Percentiles rank a stretch among this genome's conserved stretches.
These are phyloP conservation scores for Hydropsyche tenuis DNA, from an alignment of 1,140 invertebrate species.

Conservation along the genomic window DNA sequence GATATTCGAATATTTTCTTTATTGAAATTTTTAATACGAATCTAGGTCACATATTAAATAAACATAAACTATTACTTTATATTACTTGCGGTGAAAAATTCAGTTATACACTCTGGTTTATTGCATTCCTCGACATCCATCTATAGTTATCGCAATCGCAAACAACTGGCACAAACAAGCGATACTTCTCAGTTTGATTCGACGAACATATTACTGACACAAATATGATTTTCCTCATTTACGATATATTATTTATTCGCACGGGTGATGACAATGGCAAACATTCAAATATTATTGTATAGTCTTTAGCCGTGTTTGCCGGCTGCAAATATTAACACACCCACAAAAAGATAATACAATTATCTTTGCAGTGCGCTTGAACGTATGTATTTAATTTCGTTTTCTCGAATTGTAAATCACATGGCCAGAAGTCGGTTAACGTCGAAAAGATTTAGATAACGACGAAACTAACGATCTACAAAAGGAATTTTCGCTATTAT, in stretches of 20 bases:
- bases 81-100: not conserved
- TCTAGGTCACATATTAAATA: slow-evolving; percentile 15
- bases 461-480: no score
- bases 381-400: slow-evolving; percentile 16
- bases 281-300: not conserved
- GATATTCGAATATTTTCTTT: not conserved
- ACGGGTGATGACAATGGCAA: no score
- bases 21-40: not conserved
- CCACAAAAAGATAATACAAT: slow-evolving; percentile 18
- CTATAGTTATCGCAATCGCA: no score
- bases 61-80: slow-evolving; percentile 8
- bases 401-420: not conserved
- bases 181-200: no score
- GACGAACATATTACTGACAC: no score
- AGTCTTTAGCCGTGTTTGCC: slow-evolving; percentile 1
- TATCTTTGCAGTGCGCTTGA: slow-evolving; percentile 13
- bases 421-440: no score
- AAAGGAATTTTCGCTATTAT: no score
- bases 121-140: no score
- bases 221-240: no score
- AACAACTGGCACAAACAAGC: no score
- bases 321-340: not conserved
- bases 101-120: not conserved
- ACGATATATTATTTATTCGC: no score
- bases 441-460: no score